phyloP scores from a whole-genome alignment of 2,888 invertebrate genomes.

The Pseudococcus viburni region DNA sequence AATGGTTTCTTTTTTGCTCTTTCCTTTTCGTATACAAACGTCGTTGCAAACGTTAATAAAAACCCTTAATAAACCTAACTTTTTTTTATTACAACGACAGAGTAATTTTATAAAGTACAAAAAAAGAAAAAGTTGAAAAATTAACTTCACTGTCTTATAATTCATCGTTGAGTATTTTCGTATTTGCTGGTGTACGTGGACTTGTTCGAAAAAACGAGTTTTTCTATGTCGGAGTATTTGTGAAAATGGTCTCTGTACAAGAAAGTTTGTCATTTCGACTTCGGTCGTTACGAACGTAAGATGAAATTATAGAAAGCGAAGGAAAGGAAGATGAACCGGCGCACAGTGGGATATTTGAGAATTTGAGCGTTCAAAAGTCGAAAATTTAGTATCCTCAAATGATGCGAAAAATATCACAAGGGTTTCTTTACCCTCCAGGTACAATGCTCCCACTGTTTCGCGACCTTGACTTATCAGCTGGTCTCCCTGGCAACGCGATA shows the following conservation, averaged over 20 bases:
- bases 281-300: neutral
- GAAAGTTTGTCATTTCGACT: slow-evolving; percentile 5
- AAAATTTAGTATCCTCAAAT: no score
- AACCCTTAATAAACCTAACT: slow-evolving; percentile 10
- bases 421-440: no score
- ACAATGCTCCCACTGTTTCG: no score
- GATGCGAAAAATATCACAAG: no score
- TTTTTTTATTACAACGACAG: slow-evolving; percentile 1
- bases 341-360: no score
- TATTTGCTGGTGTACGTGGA: neutral
- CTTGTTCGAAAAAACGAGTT: neutral
- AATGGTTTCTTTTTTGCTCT: neutral
- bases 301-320: neutral
- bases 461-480: no score
- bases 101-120: slow-evolving; percentile 11
- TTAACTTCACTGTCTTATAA: slow-evolving; percentile 23
- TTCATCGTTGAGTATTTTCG: neutral
- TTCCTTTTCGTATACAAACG: neutral
- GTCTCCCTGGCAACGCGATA: no score
- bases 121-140: slow-evolving; percentile 16
- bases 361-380: no score
- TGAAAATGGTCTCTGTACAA: neutral
- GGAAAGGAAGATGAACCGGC: neutral
- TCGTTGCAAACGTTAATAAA: slow-evolving; percentile 2
- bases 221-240: neutral